Conservation (phyloP, 2,113 vertebrate species). For the Lepus timidus region DNA sequence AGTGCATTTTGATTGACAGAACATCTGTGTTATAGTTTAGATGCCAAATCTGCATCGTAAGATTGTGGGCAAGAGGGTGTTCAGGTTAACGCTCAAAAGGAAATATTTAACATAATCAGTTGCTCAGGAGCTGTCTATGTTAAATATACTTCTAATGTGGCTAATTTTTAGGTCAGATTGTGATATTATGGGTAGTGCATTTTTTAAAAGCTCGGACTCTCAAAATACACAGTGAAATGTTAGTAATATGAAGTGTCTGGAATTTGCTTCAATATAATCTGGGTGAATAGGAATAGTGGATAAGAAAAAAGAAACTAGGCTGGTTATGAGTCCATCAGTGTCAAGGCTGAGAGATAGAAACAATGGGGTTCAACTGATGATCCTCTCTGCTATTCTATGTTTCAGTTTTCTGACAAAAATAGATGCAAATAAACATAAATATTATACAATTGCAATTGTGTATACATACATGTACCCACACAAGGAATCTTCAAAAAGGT, state of each 20-base stretch:
- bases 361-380: neutral
- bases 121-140: neutral
- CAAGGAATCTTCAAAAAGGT: no score
- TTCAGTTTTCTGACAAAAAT: constrained; percentile 19
- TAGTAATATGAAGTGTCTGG: neutral
- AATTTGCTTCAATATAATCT: neutral
- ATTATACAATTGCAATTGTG: neutral
- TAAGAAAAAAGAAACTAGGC: neutral
- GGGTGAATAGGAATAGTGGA: neutral
- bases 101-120: constrained; percentile 7
- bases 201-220: constrained; percentile 35
- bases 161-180: neutral
- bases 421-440: neutral
- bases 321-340: neutral
- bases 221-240: constrained; percentile 12
- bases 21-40: neutral
- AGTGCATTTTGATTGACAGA: neutral
- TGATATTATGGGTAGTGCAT: neutral
- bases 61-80: neutral
- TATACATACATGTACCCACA: no score
- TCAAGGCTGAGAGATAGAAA: neutral
- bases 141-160: neutral
- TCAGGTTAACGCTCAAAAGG: neutral
- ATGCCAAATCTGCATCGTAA: neutral
- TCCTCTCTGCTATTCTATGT: neutral